Evolutionary conservation across 2,113 vertebrate genomes (phyloP).

Genomic region (Anhinga anhinga): DNA sequence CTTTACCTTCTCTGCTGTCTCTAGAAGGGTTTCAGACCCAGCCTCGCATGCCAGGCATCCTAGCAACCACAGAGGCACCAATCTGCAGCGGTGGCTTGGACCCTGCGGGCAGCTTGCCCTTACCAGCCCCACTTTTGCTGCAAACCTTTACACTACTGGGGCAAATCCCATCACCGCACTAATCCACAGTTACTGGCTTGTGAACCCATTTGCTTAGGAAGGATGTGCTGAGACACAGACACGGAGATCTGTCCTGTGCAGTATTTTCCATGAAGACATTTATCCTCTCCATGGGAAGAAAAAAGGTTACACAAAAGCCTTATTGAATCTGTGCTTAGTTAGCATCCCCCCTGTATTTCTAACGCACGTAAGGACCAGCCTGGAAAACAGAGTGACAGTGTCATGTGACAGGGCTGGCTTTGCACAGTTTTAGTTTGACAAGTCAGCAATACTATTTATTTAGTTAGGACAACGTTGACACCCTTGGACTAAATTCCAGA

Average conservation of each 20-base stretch:
- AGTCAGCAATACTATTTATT: not conserved
- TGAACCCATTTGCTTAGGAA: rapidly evolving
- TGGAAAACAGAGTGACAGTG: not conserved
- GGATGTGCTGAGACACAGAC: not conserved
- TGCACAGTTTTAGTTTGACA: not conserved
- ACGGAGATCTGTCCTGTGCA: not conserved
- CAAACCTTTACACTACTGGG: not conserved
- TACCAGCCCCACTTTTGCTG: not conserved
- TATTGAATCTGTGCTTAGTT: not conserved
- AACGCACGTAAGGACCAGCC: rapidly evolving
- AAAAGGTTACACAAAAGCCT: not conserved
- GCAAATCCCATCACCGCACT: not conserved
- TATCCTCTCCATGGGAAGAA: not conserved
- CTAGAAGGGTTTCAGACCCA: not conserved
- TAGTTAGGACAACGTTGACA: not conserved
- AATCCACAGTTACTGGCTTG: not conserved
- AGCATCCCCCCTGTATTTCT: not conserved
- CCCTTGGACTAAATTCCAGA: not conserved
- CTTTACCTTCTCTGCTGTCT: not conserved
- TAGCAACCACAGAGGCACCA: not conserved
- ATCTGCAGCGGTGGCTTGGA: rapidly evolving
- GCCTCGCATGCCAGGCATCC: not conserved
- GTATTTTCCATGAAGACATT: not conserved
- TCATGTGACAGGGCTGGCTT: no score
- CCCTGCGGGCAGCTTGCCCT: not conserved